Conservation (phyloP, 2,888 invertebrate genomes). For the Epirrhoe tristata region DNA sequence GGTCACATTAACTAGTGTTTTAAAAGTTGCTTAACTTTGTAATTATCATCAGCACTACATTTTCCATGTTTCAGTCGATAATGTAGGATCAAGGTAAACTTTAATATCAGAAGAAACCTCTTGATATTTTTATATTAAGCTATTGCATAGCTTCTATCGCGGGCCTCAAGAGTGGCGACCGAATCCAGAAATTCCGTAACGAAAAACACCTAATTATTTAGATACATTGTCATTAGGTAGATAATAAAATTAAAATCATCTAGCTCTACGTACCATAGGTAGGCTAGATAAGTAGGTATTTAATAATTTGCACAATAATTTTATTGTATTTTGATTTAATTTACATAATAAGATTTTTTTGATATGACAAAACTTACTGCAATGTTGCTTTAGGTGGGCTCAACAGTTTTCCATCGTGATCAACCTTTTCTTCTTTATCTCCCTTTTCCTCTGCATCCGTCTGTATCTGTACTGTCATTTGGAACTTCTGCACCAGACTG, state of each 20-base stretch:
- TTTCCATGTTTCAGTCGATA: neutral
- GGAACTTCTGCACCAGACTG: conserved; percentile 69
- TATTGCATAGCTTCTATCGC: too few species aligned
- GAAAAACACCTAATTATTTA: too few species aligned
- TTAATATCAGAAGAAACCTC: neutral
- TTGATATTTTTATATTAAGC: too few species aligned
- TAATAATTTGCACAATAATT: too few species aligned
- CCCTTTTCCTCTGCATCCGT: conserved; percentile 57
- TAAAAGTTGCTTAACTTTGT: conserved; percentile 10
- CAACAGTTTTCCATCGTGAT: conserved; percentile 60
- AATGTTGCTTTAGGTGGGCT: conserved; percentile 66
- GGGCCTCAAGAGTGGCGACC: too few species aligned
- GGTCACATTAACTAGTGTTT: conserved; percentile 8
- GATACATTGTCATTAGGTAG: too few species aligned
- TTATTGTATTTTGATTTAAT: too few species aligned
- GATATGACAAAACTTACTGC: conserved; percentile 62
- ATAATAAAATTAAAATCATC: too few species aligned
- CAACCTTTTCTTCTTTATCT: conserved; percentile 45
- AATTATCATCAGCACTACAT: conserved; percentile 5
- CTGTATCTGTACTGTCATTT: conserved; percentile 73
- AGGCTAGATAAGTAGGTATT: too few species aligned
- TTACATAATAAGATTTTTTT: too few species aligned
- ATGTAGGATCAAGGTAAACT: neutral
- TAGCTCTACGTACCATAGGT: too few species aligned
- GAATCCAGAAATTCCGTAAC: too few species aligned